Percentiles rank a stretch among this genome's conserved stretches.
Conservation (phyloP, 2,113 vertebrate species). For the Ameiurus melas region DNA sequence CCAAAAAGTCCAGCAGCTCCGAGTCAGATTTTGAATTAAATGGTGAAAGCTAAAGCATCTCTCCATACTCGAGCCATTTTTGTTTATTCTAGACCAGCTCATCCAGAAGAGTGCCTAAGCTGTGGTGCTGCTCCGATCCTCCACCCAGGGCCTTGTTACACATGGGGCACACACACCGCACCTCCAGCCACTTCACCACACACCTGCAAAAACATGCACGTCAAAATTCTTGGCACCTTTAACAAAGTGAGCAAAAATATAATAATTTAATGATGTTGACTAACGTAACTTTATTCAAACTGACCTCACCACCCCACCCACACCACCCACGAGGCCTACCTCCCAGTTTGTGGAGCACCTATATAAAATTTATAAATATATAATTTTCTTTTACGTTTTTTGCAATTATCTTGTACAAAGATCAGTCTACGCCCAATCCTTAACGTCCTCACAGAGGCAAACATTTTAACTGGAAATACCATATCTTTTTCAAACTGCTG, state of each 20-base stretch:
- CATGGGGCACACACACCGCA: constrained; percentile 56
- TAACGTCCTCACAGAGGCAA: background rate
- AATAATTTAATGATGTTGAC: background rate
- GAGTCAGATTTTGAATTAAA: background rate
- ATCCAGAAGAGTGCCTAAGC: constrained; percentile 50
- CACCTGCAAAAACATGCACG: constrained; percentile 40
- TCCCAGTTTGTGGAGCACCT: no score
- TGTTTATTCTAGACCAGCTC: constrained; percentile 46
- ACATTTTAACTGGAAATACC: background rate
- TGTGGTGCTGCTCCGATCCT: constrained; percentile 42
- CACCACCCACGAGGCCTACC: no score
- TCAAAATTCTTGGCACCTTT: background rate
- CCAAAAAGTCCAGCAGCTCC: background rate
- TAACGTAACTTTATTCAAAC: background rate
- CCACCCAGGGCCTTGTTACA: constrained; percentile 51
- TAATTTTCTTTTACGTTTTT: no score
- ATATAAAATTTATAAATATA: no score
- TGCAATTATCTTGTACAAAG: background rate
- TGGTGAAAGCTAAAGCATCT: background rate
- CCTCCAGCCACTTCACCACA: constrained; percentile 55
- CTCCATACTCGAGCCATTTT: background rate
- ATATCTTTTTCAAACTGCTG: background rate
- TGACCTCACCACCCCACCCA: no score
- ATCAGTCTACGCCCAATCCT: background rate
- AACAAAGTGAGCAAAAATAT: background rate